Evolutionary conservation across 2,888 invertebrate species (phyloP).

Genomic region (Trilocha varians): DNA sequence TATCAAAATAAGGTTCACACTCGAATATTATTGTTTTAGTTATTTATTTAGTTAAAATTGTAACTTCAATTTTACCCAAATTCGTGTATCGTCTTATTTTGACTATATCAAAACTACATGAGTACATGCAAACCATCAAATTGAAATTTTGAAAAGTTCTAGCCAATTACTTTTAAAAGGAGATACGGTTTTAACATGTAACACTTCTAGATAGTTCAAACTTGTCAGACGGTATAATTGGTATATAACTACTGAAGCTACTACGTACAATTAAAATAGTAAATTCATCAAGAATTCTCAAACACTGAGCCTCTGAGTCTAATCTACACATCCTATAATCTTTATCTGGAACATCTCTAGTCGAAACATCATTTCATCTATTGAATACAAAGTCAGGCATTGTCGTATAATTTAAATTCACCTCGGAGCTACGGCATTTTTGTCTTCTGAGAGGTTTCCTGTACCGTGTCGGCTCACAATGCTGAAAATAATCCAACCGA

Average conservation of each 20-base stretch:
- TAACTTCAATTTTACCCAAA: not conserved
- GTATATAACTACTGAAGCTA: no score
- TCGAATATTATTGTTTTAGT: not conserved
- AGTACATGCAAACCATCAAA: no score
- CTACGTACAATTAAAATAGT: no score
- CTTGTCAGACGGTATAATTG: no score
- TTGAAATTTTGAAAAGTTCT: no score
- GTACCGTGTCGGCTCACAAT: conserved; percentile 47
- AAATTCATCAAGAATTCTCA: no score
- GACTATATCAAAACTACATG: no score
- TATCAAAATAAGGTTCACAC: not conserved
- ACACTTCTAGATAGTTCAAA: no score
- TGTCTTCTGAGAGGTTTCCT: conserved; percentile 62
- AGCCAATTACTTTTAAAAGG: no score
- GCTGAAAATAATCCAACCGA: conserved; percentile 51
- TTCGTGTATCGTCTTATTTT: not conserved
- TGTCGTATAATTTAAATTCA: conserved; percentile 29
- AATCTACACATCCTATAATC: no score
- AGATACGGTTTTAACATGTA: no score
- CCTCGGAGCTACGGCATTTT: conserved; percentile 68
- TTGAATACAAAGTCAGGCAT: not conserved
- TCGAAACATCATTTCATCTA: not conserved
- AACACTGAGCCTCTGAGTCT: no score
- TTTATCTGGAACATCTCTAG: not conserved
- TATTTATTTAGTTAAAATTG: not conserved